Evolutionary conservation across 2,113 vertebrate species (phyloP), one percentile per base, ranked within the genome.

Genomic region (Thermophis baileyi): DNA sequence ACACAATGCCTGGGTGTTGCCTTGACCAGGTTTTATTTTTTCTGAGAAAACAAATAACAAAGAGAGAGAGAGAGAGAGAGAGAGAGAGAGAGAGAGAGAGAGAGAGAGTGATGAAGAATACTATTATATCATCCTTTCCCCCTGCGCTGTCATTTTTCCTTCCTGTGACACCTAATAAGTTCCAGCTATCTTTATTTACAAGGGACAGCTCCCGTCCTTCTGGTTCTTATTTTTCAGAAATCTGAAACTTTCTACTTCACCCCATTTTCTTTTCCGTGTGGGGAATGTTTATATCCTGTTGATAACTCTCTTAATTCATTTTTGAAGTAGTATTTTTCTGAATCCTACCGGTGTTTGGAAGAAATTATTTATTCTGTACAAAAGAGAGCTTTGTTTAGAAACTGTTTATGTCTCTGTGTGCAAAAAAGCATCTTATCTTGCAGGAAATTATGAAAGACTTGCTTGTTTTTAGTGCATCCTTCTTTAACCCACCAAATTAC

Each of bases 21-120:
- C 7, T 44, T 22, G 74, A 44, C 74, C 74, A 81, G 35, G 16
- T 81, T 81, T 44, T 81, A 22, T 3, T 3, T 81, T 44, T 44
- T 81, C 35, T 44, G 35, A 81, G 20, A 89, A 85, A 94, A 90
- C 93, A 81, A 49, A 92, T 90, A 94, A 94, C 94, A 57, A 3
- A 69, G 10, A 30, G 57, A 44, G 18, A 60, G 8, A 27, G 55
- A 60, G 8, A 27, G 55, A 60, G 8, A 27, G 55, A 60, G 8
- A 60, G 55, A 60, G 7, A 60, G 55, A 63, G 3, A 27, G 25
- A 49, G 8, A 7, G 3, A 63, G 3, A 60, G 1, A 60, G 1
- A 69, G 14, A 8, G 46, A 94, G 95, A 91, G 57, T 96, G 91
- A 93, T 93, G 87, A 88, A 16, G 88, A 94, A 91, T 92, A 94